A percentile compares a stretch with the other conserved stretches of the same genome.
These are phyloP conservation scores for Entomobrya proxima DNA, from an alignment of 2,888 invertebrate genomes.

Conservation along the genomic window DNA sequence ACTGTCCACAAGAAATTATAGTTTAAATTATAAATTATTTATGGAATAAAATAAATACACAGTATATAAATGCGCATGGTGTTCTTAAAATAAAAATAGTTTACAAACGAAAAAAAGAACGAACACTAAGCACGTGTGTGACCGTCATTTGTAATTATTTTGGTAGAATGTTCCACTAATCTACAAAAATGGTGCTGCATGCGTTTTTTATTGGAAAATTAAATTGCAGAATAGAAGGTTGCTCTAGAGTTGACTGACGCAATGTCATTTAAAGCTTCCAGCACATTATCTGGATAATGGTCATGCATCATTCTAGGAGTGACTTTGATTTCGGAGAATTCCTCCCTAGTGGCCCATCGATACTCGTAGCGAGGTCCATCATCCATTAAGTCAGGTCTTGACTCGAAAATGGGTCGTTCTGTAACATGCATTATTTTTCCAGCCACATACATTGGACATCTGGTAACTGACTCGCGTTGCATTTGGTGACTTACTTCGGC, in stretches of 20 bases:
- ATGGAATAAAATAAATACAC: too few relatives aligned
- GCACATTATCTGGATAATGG: constrained; percentile 89
- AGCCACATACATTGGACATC: constrained; percentile 73
- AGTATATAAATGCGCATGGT: too few relatives aligned
- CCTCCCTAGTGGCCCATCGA: constrained; percentile 88
- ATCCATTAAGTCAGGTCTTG: constrained; percentile 74
- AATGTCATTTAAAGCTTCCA: constrained; percentile 80
- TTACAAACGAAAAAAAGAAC: too few relatives aligned
- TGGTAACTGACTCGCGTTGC: constrained; percentile 73
- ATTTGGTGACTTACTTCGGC: constrained; percentile 73
- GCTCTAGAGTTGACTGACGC: constrained; percentile 41
- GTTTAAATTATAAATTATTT: too few relatives aligned
- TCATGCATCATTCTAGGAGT: constrained; percentile 91
- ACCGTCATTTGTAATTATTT: too few relatives aligned
- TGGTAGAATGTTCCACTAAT: too few relatives aligned
- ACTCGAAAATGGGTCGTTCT: constrained; percentile 73
- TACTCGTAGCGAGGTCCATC: constrained; percentile 81
- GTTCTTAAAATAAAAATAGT: too few relatives aligned
- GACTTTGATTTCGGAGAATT: constrained; percentile 88
- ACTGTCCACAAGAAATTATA: too few relatives aligned
- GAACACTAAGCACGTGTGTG: too few relatives aligned
- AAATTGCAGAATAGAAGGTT: constrained; percentile 64
- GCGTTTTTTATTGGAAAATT: too few relatives aligned
- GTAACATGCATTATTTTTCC: constrained; percentile 73
- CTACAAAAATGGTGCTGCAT: too few relatives aligned